Conservation (phyloP, 2,888 invertebrate genomes). For the Physocephala rufipes region DNA sequence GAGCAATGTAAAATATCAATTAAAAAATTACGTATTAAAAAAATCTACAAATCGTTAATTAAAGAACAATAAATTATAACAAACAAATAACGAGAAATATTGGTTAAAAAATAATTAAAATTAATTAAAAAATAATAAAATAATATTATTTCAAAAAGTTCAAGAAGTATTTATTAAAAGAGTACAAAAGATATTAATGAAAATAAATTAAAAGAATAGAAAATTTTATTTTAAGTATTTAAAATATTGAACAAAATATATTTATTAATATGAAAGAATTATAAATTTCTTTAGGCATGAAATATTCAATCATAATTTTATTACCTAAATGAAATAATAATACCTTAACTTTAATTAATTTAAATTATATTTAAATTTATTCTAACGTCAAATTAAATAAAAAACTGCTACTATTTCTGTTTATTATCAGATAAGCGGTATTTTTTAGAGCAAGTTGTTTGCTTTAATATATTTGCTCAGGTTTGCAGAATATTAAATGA, state of each 20-base stretch:
- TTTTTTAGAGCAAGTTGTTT: no score
- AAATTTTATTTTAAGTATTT: background rate
- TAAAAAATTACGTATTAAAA: no score
- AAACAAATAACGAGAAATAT: background rate
- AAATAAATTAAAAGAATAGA: background rate
- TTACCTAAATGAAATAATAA: no score
- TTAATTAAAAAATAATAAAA: slow-evolving; percentile 3
- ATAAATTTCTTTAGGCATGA: background rate
- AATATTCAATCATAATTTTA: background rate
- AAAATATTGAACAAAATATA: background rate
- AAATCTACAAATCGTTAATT: no score
- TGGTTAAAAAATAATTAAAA: background rate
- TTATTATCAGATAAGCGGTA: background rate
- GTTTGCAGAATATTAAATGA: no score
- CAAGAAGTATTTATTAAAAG: background rate
- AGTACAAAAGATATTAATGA: no score
- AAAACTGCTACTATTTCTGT: slow-evolving; percentile 5
- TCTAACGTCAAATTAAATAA: slow-evolving; percentile 34
- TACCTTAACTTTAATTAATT: no score
- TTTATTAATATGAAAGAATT: background rate
- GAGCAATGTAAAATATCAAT: background rate
- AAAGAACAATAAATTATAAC: no score
- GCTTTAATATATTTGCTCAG: no score
- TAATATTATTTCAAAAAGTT: background rate
- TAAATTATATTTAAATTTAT: background rate